These are phyloP conservation scores for Syrphus vitripennis DNA, from an alignment of 2,888 invertebrate genomes.

Conservation along the genomic window DNA sequence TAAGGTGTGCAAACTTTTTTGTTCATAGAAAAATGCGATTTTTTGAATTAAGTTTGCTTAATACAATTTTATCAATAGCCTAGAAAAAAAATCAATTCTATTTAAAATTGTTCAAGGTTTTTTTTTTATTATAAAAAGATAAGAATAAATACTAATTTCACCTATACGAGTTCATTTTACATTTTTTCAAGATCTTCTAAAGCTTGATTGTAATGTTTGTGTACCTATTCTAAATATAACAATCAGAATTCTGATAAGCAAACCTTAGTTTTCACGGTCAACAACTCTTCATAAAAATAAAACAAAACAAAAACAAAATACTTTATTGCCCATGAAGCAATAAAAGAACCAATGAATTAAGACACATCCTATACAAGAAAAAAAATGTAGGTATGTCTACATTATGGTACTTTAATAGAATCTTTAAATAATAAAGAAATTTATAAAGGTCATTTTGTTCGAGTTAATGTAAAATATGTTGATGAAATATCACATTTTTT, in stretches of 20 bases:
- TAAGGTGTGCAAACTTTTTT: no score
- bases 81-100: no score
- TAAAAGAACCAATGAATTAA: conserved; percentile 42
- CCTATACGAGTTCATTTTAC: not conserved
- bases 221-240: not conserved
- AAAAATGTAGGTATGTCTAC: not conserved
- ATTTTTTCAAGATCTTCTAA: conserved; percentile 3
- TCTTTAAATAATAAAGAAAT: conserved; percentile 8
- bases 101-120: no score
- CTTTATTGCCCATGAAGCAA: conserved; percentile 51
- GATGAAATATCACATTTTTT: not conserved
- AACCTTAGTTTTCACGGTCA: conserved; percentile 13
- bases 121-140: not conserved
- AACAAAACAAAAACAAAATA: not conserved
- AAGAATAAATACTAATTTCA: not conserved
- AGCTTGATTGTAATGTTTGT: conserved; percentile 1
- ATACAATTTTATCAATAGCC: no score
- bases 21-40: no score
- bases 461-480: not conserved
- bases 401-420: not conserved
- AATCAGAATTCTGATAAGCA: conserved; percentile 19
- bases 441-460: conserved; percentile 30
- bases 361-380: not conserved
- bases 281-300: conserved; percentile 9
- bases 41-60: no score